phyloP scores from a whole-genome alignment of 2,888 invertebrate species.

The Torymus auratus region DNA sequence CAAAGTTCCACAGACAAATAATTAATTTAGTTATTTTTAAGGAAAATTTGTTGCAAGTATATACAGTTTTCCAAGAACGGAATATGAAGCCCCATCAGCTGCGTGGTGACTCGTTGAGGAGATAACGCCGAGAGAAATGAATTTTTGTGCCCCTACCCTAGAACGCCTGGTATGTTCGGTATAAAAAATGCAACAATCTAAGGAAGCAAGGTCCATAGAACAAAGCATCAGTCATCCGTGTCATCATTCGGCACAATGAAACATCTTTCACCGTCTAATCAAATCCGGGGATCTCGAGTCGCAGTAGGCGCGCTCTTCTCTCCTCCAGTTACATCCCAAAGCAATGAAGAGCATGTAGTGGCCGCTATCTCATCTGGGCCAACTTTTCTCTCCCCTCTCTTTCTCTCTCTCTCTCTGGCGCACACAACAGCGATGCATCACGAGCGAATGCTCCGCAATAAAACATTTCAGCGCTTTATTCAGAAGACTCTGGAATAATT shows the following conservation, averaged over 20 bases:
- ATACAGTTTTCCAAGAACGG: too few species aligned
- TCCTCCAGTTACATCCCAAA: not conserved
- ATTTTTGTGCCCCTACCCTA: too few species aligned
- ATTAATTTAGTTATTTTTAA: too few species aligned
- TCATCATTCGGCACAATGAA: not conserved
- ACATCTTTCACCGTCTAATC: slow-evolving; percentile 7
- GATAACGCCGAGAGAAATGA: too few species aligned
- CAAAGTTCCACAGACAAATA: too few species aligned
- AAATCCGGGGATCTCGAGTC: not conserved
- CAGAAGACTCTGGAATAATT: slow-evolving; percentile 42
- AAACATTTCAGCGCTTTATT: slow-evolving; percentile 27
- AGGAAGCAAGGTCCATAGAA: not conserved
- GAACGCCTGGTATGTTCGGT: too few species aligned
- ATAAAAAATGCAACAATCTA: too few species aligned
- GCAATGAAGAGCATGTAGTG: not conserved
- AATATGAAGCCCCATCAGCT: too few species aligned
- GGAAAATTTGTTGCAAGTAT: too few species aligned
- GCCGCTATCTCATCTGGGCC: not conserved
- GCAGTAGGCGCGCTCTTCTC: not conserved
- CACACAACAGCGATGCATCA: not conserved
- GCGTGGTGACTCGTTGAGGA: too few species aligned
- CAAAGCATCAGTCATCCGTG: slow-evolving; percentile 35
- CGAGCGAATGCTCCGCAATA: not conserved
- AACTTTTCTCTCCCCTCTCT: too few species aligned
- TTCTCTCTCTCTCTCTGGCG: not conserved